Base-by-base conservation (phyloP, 1,140 invertebrate species). In the Parasteatoda tepidariorum region DNA sequence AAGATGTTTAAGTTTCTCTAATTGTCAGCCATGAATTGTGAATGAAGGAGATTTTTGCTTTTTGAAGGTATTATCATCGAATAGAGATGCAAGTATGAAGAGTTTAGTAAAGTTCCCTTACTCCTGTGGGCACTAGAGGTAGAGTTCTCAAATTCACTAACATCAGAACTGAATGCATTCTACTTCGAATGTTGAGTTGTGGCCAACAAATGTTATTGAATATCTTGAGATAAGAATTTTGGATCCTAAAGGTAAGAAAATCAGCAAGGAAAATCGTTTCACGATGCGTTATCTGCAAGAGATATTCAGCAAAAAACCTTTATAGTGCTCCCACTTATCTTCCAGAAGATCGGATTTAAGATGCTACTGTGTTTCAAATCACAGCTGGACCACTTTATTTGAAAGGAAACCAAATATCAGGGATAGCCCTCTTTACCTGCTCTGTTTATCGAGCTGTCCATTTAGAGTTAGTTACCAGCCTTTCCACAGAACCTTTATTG, bases 121-220 rank as follows among this genome's bases (percentile, higher is more conserved):
- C 41, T 82, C 24, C 67, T 30, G 6, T 26, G 48, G 9, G 22
- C 28, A 31, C 24, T 59, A 18, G 48, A 33, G 18, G 24, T 33
- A 31, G 33, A 13, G 34, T 41, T 57, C 34, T 82, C 78, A 31
- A 62, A 48, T 54, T 82, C 78, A 62, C 78, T 82, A 22, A 70
- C 78, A 54, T 82, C 78, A 1, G 78, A 82, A 62, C 66, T 70
- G 55, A 82, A 62, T 28, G 78, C 78, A 22, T 82, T 82, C 13
- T 15, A 30, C 7, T 15, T 26, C 30, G 11, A 33, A 31, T 31
- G 11, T 15, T 66, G 33, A 28, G 28, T 18, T 18, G 3, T 48
- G 33, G 68, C 26, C 24, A 30, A 7, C 18, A 28, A 15, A 15
- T 30, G 13, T 11, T 71, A 30, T 7, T 71, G 3, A 30, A 22